phyloP scores from a whole-genome alignment of 1,140 invertebrate genomes.

The Helicoverpa zea region DNA sequence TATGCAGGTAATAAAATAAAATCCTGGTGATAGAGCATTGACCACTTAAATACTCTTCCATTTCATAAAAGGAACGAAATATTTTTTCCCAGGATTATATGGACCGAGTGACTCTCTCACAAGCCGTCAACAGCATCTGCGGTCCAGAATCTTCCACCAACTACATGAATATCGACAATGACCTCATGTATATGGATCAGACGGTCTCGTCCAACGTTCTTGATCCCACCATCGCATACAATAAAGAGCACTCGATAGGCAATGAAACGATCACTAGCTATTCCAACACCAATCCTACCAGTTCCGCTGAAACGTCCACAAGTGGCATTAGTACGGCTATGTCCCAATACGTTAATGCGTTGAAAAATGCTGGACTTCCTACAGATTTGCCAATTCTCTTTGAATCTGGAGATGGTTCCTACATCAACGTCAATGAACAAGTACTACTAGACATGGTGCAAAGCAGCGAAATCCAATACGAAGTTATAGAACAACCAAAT shows the following conservation, averaged over 20 bases:
- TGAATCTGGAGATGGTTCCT: slow-evolving; percentile 87
- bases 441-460: slow-evolving; percentile 86
- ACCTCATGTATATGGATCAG: slow-evolving; percentile 81
- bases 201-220: slow-evolving; percentile 72
- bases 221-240: slow-evolving; percentile 67
- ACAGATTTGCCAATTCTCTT: slow-evolving; percentile 87
- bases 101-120: slow-evolving; percentile 78
- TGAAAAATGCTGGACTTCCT: slow-evolving; percentile 87
- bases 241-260: slow-evolving; percentile 67
- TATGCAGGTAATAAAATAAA: slow-evolving; percentile 70
- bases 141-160: slow-evolving; percentile 71
- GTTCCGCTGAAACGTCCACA: slow-evolving; percentile 52
- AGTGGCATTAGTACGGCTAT: slow-evolving; percentile 74
- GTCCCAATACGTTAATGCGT: slow-evolving; percentile 85
- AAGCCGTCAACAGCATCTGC: slow-evolving; percentile 83
- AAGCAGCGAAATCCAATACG: slow-evolving; percentile 86
- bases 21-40: not conserved
- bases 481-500: slow-evolving; percentile 85
- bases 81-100: slow-evolving; percentile 75
- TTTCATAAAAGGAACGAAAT: not conserved
- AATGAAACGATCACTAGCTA: slow-evolving; percentile 74
- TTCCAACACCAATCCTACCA: slow-evolving; percentile 59
- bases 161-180: slow-evolving; percentile 78
- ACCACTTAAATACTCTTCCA: not conserved
- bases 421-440: slow-evolving; percentile 87